Conservation (phyloP, 2,113 vertebrate genomes). For the Odobenus rosmarus region DNA sequence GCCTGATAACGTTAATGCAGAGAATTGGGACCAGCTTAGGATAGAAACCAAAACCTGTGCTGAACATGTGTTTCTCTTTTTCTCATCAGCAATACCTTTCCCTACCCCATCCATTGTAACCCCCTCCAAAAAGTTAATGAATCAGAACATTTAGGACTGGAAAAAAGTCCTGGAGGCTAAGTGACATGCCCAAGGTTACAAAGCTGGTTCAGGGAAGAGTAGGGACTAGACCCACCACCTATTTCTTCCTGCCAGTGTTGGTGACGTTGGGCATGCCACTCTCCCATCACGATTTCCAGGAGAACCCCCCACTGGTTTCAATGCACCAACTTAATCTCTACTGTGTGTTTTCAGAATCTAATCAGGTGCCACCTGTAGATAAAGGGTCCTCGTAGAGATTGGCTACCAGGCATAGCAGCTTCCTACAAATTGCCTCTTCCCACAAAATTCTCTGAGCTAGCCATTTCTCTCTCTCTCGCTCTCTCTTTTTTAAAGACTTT, state of each 20-base stretch:
- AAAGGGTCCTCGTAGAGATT: not conserved
- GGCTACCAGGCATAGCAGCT: not conserved
- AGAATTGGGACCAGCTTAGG: not conserved
- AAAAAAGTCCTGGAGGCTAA: not conserved
- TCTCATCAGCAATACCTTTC: not conserved
- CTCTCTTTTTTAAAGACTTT: too few relatives aligned
- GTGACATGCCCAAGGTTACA: not conserved
- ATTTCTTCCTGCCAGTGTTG: not conserved
- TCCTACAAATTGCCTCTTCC: not conserved
- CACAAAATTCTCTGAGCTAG: not conserved
- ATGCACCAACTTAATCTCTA: not conserved
- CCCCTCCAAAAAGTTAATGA: not conserved
- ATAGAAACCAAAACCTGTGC: rapidly evolving
- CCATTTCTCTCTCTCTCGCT: too few relatives aligned
- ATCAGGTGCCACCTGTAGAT: not conserved
- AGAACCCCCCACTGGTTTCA: not conserved
- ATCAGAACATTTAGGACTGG: not conserved
- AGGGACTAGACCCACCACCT: not conserved
- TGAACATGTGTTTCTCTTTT: not conserved
- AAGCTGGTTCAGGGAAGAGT: not conserved
- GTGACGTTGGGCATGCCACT: rapidly evolving
- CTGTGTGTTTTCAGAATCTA: not conserved
- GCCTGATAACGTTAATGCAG: not conserved
- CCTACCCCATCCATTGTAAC: not conserved
- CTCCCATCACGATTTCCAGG: not conserved